These are phyloP conservation scores for Volucella bombylans DNA, from an alignment of 2,888 invertebrate genomes.

Conservation along the genomic window DNA sequence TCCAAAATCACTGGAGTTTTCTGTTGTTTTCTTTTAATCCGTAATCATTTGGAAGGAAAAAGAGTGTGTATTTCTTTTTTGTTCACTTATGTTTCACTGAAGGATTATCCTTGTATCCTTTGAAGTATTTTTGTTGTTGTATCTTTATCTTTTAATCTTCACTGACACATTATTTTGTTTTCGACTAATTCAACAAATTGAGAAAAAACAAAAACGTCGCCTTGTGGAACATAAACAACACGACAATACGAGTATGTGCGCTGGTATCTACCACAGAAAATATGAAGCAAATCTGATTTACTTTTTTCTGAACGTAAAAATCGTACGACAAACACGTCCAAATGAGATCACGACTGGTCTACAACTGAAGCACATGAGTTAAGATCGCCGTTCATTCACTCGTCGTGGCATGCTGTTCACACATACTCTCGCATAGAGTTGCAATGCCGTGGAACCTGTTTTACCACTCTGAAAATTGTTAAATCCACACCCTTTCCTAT, in stretches of 20 bases:
- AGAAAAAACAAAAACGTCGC: constrained; percentile 10
- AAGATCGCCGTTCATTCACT: constrained; percentile 69
- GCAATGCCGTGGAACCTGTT: constrained; percentile 69
- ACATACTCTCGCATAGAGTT: constrained; percentile 38
- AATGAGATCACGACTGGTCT: constrained; percentile 82
- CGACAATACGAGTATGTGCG: constrained; percentile 57
- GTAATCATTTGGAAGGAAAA: constrained; percentile 31
- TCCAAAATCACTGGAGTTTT: constrained; percentile 30
- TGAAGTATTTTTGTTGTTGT: background rate
- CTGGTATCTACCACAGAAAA: constrained; percentile 34
- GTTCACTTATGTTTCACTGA: constrained; percentile 47
- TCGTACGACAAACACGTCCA: constrained; percentile 80
- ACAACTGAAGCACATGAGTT: constrained; percentile 79
- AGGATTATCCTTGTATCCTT: constrained; percentile 73
- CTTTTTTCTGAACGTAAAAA: constrained; percentile 54
- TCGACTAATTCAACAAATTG: constrained; percentile 24
- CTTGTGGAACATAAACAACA: constrained; percentile 67
- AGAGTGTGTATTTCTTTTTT: constrained; percentile 35
- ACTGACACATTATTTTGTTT: constrained; percentile 63
- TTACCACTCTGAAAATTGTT: constrained; percentile 52
- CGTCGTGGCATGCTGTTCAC: constrained; percentile 44
- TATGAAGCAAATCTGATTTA: constrained; percentile 23
- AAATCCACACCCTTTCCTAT: constrained; percentile 72
- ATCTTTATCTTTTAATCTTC: constrained; percentile 2
- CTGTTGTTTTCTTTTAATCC: constrained; percentile 39